Conservation (phyloP, 2,113 vertebrate genomes). For the Poicephalus meyeri region DNA sequence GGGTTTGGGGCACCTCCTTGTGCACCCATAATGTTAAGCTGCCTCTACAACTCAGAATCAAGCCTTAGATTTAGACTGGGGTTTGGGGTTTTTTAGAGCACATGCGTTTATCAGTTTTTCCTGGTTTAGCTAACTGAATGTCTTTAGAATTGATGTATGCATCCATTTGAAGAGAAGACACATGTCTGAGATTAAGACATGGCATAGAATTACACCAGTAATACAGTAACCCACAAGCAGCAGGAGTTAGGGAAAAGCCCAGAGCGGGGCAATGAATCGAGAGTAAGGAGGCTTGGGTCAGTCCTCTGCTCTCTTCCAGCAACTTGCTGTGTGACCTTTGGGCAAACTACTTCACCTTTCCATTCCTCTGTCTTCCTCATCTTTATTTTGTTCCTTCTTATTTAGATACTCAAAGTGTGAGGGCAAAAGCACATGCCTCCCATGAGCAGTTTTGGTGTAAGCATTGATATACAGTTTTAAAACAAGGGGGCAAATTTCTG, state of each 20-base stretch:
- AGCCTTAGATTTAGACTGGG: neutral
- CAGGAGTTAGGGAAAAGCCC: neutral
- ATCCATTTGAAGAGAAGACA: neutral
- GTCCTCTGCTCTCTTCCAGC: neutral
- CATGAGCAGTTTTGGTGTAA: neutral
- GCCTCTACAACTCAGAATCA: neutral
- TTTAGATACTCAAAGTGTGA: neutral
- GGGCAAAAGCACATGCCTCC: neutral
- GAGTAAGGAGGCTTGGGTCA: neutral
- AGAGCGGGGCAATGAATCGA: neutral
- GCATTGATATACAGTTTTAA: neutral
- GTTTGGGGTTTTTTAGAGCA: neutral
- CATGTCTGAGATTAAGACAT: neutral
- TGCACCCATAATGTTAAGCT: neutral
- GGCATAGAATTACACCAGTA: neutral
- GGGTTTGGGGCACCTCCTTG: neutral
- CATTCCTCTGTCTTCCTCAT: neutral
- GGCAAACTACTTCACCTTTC: neutral
- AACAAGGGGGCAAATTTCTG: neutral
- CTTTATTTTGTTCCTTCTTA: neutral
- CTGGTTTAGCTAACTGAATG: neutral
- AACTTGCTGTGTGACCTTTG: neutral
- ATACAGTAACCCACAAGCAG: neutral
- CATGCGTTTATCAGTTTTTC: neutral
- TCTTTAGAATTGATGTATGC: neutral